These are phyloP conservation scores for Paralichthys olivaceus DNA, from an alignment of 2,113 vertebrate species.

Conservation along the genomic window DNA sequence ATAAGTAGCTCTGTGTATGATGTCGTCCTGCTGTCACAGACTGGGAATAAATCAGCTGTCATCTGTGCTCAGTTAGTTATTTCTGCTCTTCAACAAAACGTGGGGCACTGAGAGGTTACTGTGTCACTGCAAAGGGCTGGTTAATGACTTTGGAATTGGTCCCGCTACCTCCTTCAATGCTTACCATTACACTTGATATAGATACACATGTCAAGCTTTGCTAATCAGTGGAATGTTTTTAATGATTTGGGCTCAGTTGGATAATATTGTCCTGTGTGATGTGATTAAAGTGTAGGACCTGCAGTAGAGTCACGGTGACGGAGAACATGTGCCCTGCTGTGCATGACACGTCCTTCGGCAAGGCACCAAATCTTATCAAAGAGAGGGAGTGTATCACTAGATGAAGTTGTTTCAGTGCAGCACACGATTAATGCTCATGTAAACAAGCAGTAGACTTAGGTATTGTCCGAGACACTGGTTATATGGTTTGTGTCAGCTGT, in stretches of 20 bases:
- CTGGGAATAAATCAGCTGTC: constrained; percentile 1
- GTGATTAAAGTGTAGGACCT: neutral
- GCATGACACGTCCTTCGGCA: neutral
- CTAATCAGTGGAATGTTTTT: neutral
- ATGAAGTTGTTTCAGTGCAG: neutral
- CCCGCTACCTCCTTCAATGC: neutral
- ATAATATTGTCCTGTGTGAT: neutral
- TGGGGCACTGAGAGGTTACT: neutral
- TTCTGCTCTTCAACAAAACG: neutral
- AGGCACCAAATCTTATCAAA: constrained; percentile 3
- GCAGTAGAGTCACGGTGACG: neutral
- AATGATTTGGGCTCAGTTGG: neutral
- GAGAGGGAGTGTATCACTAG: neutral
- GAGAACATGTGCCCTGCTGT: constrained; percentile 5
- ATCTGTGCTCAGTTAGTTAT: neutral
- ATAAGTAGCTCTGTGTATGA: neutral
- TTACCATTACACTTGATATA: too few relatives aligned
- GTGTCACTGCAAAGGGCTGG: neutral
- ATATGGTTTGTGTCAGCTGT: neutral
- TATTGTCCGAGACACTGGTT: neutral
- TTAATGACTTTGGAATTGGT: constrained; percentile 8
- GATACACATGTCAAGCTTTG: neutral
- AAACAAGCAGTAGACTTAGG: neutral
- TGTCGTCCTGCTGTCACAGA: neutral
- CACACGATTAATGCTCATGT: neutral